Base-by-base conservation (phyloP, 1,140 invertebrate genomes). In the Hylaeus anthracinus region DNA sequence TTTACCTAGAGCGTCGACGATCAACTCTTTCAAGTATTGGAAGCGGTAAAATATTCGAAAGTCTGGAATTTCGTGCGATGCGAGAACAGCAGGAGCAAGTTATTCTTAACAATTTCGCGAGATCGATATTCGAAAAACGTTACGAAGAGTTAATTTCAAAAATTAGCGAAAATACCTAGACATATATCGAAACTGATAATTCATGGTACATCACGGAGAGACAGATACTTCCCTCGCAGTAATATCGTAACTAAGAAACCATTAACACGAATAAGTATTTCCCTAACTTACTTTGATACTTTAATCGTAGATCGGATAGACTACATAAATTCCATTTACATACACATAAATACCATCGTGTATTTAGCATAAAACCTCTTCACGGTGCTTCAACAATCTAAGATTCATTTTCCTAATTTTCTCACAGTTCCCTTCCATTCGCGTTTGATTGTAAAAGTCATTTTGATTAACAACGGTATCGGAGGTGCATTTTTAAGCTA, bases 251-350 rank as follows among this genome's bases (percentile, higher is more conserved):
- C 78, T 82, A 84, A 70, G 72, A 78, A 70, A 69, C 60, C 63
- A 53, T 79, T 69, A 82, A 83, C 76, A 76, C 72, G 84, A 64
- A 86, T 79, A 79, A 82, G 53, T 83, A 86, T 53, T 77, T 69
- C 39, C 79, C 82, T 83, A 74, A 66, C 56, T 85, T 61, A 79
- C 48, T 72, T 70, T 56, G 58, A 60, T 81, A 71, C 3, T 75
- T 75, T 73, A 82, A 78, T 78, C 48, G 66, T 64, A 67, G 67
- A 85, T 73, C 64, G 48, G 61, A 86, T 84, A 73, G 65, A 82
- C 69, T 85, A 84, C 81, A 76, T 66, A 76, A 86, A 87, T 60
- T 81, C 70, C 56, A 72, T 77, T 84, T 64, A 75, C 58, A 63
- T 64, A 67, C 58, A 26, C 45, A 60, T 43, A 56, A 77, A 85